Evolutionary conservation across 1,140 invertebrate species (phyloP), one percentile per base, ranked within the genome.

Genomic region (Panulirus ornatus): DNA sequence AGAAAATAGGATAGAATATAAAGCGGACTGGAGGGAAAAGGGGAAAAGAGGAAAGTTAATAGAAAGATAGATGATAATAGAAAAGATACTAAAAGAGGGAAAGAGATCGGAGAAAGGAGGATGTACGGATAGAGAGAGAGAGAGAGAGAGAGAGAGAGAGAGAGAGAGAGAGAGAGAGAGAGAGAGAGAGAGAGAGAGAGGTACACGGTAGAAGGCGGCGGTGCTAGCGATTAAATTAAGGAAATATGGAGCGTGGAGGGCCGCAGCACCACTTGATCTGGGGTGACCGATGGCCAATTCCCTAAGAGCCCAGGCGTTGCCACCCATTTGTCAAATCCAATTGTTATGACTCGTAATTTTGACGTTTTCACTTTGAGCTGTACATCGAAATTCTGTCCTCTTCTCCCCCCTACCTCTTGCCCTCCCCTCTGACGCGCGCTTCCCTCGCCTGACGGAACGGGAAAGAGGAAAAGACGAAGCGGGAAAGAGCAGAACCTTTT

Each of bases 211-310:
- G 40, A 34, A 42, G 76, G 44, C 34, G 16, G 8, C 1, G 84
- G n/a, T 6, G 42, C 30, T 34, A 83, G 16, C 81, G 84, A 87
- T 87, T 87, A 79, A 87, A 87, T 87, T 87, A 87, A 87, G 84
- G 84, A 87, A 87, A 87, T 63, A 87, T 78, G 75, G 73, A 78
- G 84, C 42, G 47, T 42, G 27, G 36, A 40, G 82, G 42, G 16
- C 9, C n/a, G 63, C 22, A 14, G 34, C 22, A 19, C n/a, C 84
- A 54, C 63, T 34, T 58, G 84, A 87, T 70, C 47, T 11, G 34
- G 36, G 14, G 73, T 87, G 84, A 87, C 47, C 58, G 84, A 87
- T 87, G 73, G 73, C 27, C 84, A 87, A 87, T 87, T 87, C 30
- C 73, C 73, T 87, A 87, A 87, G 84, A 87, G 84, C 73, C 75